Evolutionary conservation across 2,113 vertebrate species (phyloP).

Genomic region (Oreamnos americanus): DNA sequence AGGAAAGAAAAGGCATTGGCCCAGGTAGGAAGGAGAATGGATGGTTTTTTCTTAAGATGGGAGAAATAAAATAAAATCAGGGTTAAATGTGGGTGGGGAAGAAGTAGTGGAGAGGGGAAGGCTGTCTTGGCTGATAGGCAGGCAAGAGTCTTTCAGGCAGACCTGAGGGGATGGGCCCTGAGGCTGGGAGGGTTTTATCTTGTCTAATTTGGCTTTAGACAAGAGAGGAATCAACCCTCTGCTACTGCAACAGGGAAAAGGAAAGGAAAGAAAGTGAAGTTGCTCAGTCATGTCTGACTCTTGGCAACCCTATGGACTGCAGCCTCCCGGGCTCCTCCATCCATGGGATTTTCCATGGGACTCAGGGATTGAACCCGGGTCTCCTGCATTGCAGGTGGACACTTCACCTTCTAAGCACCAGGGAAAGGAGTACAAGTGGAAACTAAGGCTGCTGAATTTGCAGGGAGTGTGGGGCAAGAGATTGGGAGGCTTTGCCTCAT

Average conservation of each 20-base stretch:
- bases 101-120: background rate
- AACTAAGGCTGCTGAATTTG: background rate
- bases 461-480: background rate
- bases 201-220: background rate
- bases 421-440: background rate
- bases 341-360: too few species aligned
- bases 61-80: background rate
- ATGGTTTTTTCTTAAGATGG: background rate
- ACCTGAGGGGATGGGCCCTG: too few species aligned
- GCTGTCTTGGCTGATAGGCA: background rate
- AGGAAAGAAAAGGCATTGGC: background rate
- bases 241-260: background rate
- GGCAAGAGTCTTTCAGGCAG: too few species aligned
- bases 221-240: background rate
- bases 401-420: too few species aligned
- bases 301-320: too few species aligned
- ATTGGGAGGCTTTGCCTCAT: background rate
- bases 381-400: too few species aligned
- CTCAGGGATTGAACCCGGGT: too few species aligned
- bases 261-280: too few species aligned
- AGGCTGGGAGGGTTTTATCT: background rate
- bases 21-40: background rate
- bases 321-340: too few species aligned
- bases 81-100: background rate
- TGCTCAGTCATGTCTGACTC: accelerated